Percentiles rank a stretch among this genome's conserved stretches.
Conservation (phyloP, 1,140 invertebrate genomes). For the Trichonephila inaurata region DNA sequence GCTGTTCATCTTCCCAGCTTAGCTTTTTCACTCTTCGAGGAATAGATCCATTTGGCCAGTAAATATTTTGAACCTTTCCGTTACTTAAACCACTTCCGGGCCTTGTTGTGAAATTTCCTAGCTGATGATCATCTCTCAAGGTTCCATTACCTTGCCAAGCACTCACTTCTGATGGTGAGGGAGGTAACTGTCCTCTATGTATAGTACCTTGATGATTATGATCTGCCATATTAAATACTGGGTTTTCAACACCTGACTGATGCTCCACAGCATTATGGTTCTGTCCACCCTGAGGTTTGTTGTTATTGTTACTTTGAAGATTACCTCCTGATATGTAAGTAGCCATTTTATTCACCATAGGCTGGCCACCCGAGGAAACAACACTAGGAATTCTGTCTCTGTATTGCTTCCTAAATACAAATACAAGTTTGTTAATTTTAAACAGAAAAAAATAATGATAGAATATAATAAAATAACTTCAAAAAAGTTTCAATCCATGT, state of each 20-base stretch:
- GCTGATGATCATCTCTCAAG: conserved; percentile 49
- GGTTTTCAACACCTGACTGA: conserved; percentile 77
- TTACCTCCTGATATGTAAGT: conserved; percentile 76
- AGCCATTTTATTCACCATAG: conserved; percentile 78
- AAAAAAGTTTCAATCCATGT: too few relatives aligned
- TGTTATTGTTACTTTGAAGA: conserved; percentile 65
- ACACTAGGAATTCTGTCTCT: conserved; percentile 78
- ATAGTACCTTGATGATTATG: conserved; percentile 59
- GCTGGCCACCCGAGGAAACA: conserved; percentile 75
- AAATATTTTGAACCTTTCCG: conserved; percentile 77
- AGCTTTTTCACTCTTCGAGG: conserved; percentile 87
- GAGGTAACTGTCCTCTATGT: conserved; percentile 57
- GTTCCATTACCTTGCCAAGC: conserved; percentile 70
- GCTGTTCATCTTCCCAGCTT: conserved; percentile 86
- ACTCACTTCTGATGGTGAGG: conserved; percentile 67
- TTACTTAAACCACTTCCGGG: conserved; percentile 66
- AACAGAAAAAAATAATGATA: too few relatives aligned
- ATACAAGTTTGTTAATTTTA: too few relatives aligned
- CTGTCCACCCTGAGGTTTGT: conserved; percentile 69
- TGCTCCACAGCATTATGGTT: not conserved
- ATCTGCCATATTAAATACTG: conserved; percentile 78
- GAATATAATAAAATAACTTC: too few relatives aligned
- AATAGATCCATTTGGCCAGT: conserved; percentile 83
- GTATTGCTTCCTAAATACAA: conserved; percentile 78
- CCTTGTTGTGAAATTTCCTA: conserved; percentile 50